Base-by-base conservation (phyloP, 1,140 invertebrate species). In the Lepidurus packardi region DNA sequence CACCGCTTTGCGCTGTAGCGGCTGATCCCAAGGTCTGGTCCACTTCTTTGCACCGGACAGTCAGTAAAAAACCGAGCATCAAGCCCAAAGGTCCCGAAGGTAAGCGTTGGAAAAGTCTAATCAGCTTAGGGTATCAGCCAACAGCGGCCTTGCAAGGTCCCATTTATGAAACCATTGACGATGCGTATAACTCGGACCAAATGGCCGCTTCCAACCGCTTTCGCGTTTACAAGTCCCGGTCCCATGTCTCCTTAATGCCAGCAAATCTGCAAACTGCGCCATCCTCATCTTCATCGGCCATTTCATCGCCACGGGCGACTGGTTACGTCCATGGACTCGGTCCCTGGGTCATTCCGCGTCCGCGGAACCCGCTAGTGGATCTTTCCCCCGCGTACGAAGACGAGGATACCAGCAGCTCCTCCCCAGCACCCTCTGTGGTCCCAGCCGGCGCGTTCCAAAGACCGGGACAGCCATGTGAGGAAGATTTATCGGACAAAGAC, bases 391-490 rank as follows among this genome's bases (percentile, higher is more conserved):
- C 53, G 6, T 13, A 65, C 16, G 53, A 65, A 65, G 53, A 65
- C 53, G 53, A 65, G 53, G 53, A 65, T 65, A 65, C 53, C 16
- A 65, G 53, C 53, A 65, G 53, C 53, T 65, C 53, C 16, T 65
- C 53, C 53, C 53, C 53, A 13, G 53, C 13, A 16, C 53, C 53
- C 16, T 65, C 53, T 13, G 53, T 65, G 16, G 53, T 65, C 53
- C 53, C 53, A 16, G 53, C 53, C 7, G 16, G 4, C 0, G 16
- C 16, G 21, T 65, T 65, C 13, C 53, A n/a, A 34, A 34, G 34
- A 34, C 1, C 53, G 21, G 3, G n/a, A 7, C 16, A 65, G 16
- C 53, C 16, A 65, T 65, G 53, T 9, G 8, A 65, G 16, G 53
- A 65, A 7, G 53, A 65, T 65, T 9, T 65, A 65, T 65, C 53